A percentile compares a stretch with the other conserved stretches of the same genome.
These are phyloP conservation scores for Oryctolagus cuniculus DNA, from an alignment of 2,113 vertebrate species.

Conservation along the genomic window mOryCun1.1 NC_091444.1:39518501-39519000, in stretches of 20 bases:
- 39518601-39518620: background rate
- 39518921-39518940: no score
- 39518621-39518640: background rate
- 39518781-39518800: background rate
- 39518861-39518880: no score
- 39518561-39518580: background rate
- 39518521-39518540: background rate
- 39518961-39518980: no score
- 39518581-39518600: background rate
- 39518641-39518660: background rate
- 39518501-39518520: background rate
- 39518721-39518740: background rate
- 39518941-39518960: no score
- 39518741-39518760: background rate
- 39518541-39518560: background rate
- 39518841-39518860: no score
- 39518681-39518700: background rate
- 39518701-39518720: conserved; percentile 18
- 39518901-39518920: no score
- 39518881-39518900: no score
- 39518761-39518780: conserved; percentile 18
- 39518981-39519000: no score
- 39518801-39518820: no score
- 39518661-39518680: background rate
- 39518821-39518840: no score